These are phyloP conservation scores for Orcinus orca DNA, from an alignment of 2,113 vertebrate species.

Conservation along the genomic window DNA sequence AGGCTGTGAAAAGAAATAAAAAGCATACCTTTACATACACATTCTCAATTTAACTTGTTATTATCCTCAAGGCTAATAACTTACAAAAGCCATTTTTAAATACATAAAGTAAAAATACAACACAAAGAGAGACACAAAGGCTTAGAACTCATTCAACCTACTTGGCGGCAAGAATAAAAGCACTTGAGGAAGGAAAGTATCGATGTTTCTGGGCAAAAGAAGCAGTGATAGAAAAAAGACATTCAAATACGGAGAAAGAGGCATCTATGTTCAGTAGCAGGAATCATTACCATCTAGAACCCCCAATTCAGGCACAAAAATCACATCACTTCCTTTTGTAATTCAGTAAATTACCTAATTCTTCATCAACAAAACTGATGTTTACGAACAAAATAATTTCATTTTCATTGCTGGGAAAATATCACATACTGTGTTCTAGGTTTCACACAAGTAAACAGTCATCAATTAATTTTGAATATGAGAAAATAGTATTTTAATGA, in stretches of 20 bases:
- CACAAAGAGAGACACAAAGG: neutral
- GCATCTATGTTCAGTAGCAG: neutral
- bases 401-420: conserved; percentile 3
- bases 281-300: neutral
- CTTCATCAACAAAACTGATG: neutral
- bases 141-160: neutral
- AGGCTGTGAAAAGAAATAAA: conserved; percentile 83
- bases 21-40: conserved; percentile 47
- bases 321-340: neutral
- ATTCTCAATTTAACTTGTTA: conserved; percentile 21
- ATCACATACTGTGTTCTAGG: neutral
- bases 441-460: conserved; percentile 9
- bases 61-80: neutral
- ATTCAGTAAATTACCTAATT: neutral
- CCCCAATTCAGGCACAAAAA: neutral
- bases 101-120: neutral
- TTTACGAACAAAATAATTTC: neutral
- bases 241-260: neutral
- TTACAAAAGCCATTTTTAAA: neutral
- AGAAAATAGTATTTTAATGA: neutral
- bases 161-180: neutral
- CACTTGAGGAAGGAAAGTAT: neutral
- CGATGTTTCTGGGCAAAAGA: neutral
- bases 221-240: neutral
- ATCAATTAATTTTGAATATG: neutral